Conservation (phyloP, 1,140 invertebrate species). For the Drosophila takahashii region DNA sequence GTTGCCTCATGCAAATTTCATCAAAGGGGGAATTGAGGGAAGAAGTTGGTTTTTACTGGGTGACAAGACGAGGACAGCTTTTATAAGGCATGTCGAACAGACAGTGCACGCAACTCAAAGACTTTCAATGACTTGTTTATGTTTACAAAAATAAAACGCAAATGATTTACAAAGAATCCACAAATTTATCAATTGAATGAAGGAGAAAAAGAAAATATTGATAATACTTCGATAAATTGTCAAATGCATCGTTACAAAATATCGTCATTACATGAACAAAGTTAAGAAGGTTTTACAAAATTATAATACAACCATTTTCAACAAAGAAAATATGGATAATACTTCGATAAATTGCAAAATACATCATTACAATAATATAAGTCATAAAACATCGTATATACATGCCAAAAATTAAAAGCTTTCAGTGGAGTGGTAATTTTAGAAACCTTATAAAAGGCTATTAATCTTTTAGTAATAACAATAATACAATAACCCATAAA, state of each 20-base stretch:
- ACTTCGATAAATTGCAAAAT: no score
- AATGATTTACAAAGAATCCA: neutral
- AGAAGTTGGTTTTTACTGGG: conserved; percentile 18
- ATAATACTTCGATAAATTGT: neutral
- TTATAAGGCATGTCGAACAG: neutral
- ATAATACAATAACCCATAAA: neutral
- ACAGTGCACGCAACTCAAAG: conserved; percentile 6
- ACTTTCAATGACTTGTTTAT: conserved; percentile 5
- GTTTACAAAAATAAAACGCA: conserved; percentile 5
- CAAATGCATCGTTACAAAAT: neutral
- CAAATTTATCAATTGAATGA: neutral
- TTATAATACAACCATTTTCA: no score
- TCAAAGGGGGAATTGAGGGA: neutral
- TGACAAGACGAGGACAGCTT: conserved; percentile 23
- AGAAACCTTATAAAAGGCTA: neutral
- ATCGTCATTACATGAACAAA: no score
- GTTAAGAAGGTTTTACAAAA: no score
- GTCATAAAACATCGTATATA: no score
- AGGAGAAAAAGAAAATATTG: neutral
- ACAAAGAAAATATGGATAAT: no score
- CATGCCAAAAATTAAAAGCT: no score
- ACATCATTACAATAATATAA: no score
- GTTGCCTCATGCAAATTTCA: conserved; percentile 58
- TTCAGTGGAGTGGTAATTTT: no score
- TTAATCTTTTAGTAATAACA: neutral